These are phyloP conservation scores for Alauda arvensis DNA, from an alignment of 2,797 vertebrate genomes.

Conservation along the genomic window DNA sequence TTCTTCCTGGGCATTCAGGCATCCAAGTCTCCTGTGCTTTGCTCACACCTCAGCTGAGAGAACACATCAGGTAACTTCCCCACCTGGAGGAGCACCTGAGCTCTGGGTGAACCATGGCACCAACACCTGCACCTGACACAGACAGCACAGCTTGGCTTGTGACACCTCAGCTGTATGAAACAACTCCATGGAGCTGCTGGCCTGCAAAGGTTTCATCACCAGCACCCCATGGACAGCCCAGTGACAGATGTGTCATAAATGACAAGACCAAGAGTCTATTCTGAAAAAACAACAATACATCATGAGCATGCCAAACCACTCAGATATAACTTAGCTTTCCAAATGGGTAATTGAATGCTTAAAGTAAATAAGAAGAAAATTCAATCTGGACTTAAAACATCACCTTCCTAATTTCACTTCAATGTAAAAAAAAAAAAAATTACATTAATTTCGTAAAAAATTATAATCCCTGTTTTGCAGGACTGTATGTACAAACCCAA, in stretches of 20 bases:
- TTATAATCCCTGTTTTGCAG: not conserved
- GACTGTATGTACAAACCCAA: not conserved
- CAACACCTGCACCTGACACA: not conserved
- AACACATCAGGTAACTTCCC: not conserved
- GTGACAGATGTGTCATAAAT: accelerated
- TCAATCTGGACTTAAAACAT: not conserved
- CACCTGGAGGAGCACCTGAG: not conserved
- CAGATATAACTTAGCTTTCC: not conserved
- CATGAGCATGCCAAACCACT: not conserved
- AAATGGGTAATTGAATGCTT: not conserved
- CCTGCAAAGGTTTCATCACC: not conserved
- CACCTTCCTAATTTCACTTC: not conserved
- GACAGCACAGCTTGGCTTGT: not conserved
- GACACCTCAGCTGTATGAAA: not conserved
- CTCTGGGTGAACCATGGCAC: not conserved
- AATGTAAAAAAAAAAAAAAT: not conserved
- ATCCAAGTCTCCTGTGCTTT: not conserved
- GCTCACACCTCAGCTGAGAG: not conserved
- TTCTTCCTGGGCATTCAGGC: not conserved
- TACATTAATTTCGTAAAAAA: not conserved
- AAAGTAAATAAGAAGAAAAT: not conserved
- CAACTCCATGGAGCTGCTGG: accelerated
- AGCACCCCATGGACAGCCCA: not conserved
- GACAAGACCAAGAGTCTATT: not conserved
- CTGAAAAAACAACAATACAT: not conserved